Base-by-base conservation (phyloP, 2,888 invertebrate species). In the Parochlus steinenii region DNA sequence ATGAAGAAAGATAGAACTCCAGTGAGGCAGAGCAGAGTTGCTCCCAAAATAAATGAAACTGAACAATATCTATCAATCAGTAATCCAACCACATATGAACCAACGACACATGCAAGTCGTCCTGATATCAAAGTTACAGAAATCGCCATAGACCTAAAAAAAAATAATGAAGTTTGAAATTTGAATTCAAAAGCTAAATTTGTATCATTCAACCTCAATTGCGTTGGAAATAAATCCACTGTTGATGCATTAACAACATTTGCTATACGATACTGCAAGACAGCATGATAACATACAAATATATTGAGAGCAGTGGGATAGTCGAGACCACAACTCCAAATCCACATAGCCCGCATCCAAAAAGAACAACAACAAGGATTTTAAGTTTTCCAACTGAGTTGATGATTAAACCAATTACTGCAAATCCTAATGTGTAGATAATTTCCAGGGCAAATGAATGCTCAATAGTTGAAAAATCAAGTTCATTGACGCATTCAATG, bases 121-220 rank as follows among this genome's bases (percentile, higher is more conserved):
- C 61, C 61, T 41, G 54, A 53, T 57, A 60, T 58, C 8, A 61
- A 42, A 1, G 58, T 56, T 30, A 61, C 51, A n/a, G 58, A 55
- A 32, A 61, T 42, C n/a, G 59, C 60, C 57, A 59, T 60, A 11
- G 53, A 61, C 40, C 61, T 47, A 29, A 54, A 48, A 26, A 33
- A 24, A 23, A 31, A 29, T 29, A 16, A 16, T 8, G 20, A 19
- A 31, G 6, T 6, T 10, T 15, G 7, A 5, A 10, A 16, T 16
- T 5, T 29, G 6, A 14, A 28, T 15, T 2, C 12, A 14, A 27
- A 27, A 11, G 6, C 4, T 12, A 27, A 8, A 5, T 27, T 8
- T 22, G 8, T 22, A 6, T 8, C 6, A 16, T 36, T 45, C 7
- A 6, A 54, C 55, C 55, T 50, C 32, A 54, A 45, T 33, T 51